Percentiles rank a stretch among this genome's conserved stretches.
These are phyloP conservation scores for Anguilla megastoma DNA, from an alignment of 2,797 vertebrate species.

Conservation along the genomic window DNA sequence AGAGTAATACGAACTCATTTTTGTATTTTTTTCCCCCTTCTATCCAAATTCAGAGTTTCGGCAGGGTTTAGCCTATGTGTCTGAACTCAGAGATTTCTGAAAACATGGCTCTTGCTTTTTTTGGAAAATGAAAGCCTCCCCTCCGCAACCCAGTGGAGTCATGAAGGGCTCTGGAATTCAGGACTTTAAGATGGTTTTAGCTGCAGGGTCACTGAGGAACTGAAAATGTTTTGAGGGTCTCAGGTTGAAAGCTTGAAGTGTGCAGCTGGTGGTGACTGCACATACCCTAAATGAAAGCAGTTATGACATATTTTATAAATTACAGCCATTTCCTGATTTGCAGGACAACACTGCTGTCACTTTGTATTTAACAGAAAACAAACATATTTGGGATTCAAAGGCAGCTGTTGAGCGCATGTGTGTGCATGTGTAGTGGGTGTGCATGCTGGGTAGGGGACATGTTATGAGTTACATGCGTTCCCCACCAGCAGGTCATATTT, in stretches of 20 bases:
- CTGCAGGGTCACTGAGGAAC: slow-evolving; percentile 35
- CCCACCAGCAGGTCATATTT: neutral
- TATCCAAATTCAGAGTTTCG: slow-evolving; percentile 16
- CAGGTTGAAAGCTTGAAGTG: slow-evolving; percentile 39
- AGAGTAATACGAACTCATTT: slow-evolving; percentile 26
- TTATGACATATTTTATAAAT: slow-evolving; percentile 45
- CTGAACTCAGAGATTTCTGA: slow-evolving; percentile 18
- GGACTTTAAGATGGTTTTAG: slow-evolving; percentile 39
- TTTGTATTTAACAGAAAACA: slow-evolving; percentile 36
- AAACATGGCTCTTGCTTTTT: slow-evolving; percentile 17
- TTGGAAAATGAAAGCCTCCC: slow-evolving; percentile 28
- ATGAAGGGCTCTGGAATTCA: slow-evolving; percentile 41
- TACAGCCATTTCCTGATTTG: slow-evolving; percentile 42
- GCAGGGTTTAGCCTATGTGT: neutral
- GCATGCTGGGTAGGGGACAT: slow-evolving; percentile 13
- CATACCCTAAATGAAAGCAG: slow-evolving; percentile 42
- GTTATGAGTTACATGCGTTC: neutral
- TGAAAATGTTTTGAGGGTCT: slow-evolving; percentile 39
- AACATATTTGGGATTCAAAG: slow-evolving; percentile 38
- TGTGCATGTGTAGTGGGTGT: slow-evolving; percentile 24
- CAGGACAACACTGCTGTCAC: slow-evolving; percentile 31
- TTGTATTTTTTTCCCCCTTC: slow-evolving; percentile 20
- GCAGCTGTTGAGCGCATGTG: slow-evolving; percentile 31
- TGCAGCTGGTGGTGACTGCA: slow-evolving; percentile 35
- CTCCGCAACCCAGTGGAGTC: slow-evolving; percentile 35